Percentiles rank a stretch among this genome's conserved stretches.
phyloP scores from a whole-genome alignment of 2,113 vertebrate species.

The Engraulis encrasicolus region DNA sequence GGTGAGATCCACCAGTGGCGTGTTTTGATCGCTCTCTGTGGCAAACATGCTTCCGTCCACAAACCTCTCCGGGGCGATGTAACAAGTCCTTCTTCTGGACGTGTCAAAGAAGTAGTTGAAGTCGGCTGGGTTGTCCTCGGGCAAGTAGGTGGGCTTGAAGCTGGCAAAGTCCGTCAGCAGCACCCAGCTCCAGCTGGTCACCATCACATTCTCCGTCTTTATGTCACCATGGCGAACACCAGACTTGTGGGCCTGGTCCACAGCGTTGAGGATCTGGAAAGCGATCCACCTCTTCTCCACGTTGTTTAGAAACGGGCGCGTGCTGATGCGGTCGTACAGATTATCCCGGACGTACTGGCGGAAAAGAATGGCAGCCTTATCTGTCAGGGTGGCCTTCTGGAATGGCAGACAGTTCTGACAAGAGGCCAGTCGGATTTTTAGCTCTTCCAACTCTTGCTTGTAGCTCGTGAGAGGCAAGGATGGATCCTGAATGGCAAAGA shows the following conservation, averaged over 20 bases:
- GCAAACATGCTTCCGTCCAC: constrained; percentile 94
- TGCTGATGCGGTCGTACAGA: constrained; percentile 96
- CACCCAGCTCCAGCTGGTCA: constrained; percentile 99
- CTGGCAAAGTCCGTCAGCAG: constrained; percentile 96
- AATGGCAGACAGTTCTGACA: constrained; percentile 95
- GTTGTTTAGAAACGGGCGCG: constrained; percentile 92
- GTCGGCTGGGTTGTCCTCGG: constrained; percentile 97
- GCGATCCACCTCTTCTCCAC: constrained; percentile 97
- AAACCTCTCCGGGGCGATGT: constrained; percentile 94
- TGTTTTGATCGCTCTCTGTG: constrained; percentile 90
- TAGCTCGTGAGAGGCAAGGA: constrained; percentile 92
- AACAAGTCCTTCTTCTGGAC: constrained; percentile 90
- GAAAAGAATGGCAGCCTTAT: constrained; percentile 94
- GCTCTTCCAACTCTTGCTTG: constrained; percentile 95
- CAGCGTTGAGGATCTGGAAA: constrained; percentile 93
- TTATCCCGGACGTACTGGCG: constrained; percentile 96
- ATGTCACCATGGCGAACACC: constrained; percentile 97
- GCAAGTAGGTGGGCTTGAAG: constrained; percentile 96
- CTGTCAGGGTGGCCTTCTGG: constrained; percentile 88
- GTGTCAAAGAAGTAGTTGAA: constrained; percentile 99
- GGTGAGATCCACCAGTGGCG: constrained; percentile 90
- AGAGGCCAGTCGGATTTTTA: constrained; percentile 91
- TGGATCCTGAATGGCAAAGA: constrained; percentile 97
- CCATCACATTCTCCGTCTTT: constrained; percentile 98
- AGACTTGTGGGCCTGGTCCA: constrained; percentile 93